These are phyloP conservation scores for Galago senegalensis DNA, from an alignment of 2,797 vertebrate species.

Conservation along the genomic window DNA sequence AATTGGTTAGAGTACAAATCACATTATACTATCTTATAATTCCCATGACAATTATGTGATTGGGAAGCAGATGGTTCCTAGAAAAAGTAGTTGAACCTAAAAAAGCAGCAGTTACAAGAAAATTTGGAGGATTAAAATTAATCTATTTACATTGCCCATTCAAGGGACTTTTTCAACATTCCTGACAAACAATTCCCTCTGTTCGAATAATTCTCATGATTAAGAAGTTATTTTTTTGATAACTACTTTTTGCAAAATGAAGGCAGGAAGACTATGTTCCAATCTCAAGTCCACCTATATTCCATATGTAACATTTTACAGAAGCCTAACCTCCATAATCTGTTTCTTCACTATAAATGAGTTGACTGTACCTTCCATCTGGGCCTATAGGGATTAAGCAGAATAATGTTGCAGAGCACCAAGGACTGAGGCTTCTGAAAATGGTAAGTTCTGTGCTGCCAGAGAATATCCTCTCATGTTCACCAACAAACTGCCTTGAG, in stretches of 20 bases:
- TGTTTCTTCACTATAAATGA: neutral
- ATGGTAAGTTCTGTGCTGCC: neutral
- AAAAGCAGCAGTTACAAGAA: slow-evolving; percentile 27
- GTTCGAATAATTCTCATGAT: neutral
- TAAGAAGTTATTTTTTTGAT: slow-evolving; percentile 9
- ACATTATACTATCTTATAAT: neutral
- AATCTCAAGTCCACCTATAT: neutral
- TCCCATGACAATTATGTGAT: neutral
- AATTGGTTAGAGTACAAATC: neutral
- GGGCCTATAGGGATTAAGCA: neutral
- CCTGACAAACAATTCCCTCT: neutral
- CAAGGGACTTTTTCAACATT: neutral
- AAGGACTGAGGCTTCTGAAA: neutral
- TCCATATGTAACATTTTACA: neutral
- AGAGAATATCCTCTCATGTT: neutral
- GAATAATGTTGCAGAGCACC: neutral
- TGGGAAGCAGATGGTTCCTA: neutral
- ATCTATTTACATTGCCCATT: neutral
- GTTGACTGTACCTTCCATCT: neutral
- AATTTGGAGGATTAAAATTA: neutral
- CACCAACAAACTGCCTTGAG: neutral
- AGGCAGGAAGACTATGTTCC: neutral
- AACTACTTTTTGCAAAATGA: neutral
- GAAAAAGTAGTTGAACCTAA: neutral
- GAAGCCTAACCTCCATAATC: neutral